Conservation (phyloP, 64 coral and sea anemone genomes). For the Montipora foliosa region DNA sequence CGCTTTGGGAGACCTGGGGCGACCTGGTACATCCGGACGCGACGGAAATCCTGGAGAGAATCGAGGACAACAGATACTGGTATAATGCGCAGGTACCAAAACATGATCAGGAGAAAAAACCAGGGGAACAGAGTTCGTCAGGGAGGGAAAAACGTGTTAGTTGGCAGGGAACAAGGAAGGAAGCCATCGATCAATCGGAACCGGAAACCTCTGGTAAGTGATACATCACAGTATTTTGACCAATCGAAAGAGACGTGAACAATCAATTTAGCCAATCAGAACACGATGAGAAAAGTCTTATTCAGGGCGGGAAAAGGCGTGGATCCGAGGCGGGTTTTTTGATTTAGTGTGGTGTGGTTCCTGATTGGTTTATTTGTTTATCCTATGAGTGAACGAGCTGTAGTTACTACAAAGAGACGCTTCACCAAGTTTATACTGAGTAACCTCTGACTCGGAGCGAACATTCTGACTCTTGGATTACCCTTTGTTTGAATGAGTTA, state of each 20-base stretch:
- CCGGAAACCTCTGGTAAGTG: slow-evolving; percentile 85
- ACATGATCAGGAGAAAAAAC: slow-evolving; percentile 83
- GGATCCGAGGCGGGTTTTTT: too few species aligned
- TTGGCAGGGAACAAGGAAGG: slow-evolving; percentile 92
- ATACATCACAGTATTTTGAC: not conserved
- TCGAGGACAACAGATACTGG: slow-evolving; percentile 98
- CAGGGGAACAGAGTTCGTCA: slow-evolving; percentile 65
- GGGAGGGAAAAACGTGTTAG: slow-evolving; percentile 80
- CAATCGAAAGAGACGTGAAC: too few species aligned
- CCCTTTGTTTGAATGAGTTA: not conserved
- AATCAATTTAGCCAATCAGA: too few species aligned
- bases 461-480: too few species aligned
- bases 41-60: slow-evolving; percentile 87
- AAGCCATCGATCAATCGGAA: slow-evolving; percentile 92
- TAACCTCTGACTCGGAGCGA: too few species aligned
- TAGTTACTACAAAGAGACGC: too few species aligned
- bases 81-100: slow-evolving; percentile 95
- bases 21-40: slow-evolving; percentile 93
- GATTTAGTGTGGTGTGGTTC: too few species aligned
- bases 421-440: too few species aligned
- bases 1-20: slow-evolving; percentile 98
- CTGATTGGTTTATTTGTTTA: too few species aligned
- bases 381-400: too few species aligned
- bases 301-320: too few species aligned
- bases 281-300: too few species aligned